Conservation (phyloP, 2,888 invertebrate genomes). For the Perizoma flavofasciatum region DNA sequence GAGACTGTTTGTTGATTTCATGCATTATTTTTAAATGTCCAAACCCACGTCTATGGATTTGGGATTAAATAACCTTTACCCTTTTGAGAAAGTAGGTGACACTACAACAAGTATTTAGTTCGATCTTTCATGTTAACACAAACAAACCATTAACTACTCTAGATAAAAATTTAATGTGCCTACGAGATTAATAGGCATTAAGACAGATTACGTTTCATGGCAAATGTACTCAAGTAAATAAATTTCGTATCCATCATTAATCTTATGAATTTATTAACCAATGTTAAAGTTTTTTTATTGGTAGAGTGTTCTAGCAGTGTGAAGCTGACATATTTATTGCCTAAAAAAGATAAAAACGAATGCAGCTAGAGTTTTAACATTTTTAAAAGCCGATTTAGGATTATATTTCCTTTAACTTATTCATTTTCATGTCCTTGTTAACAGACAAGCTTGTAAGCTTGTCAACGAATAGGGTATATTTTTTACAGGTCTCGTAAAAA, state of each 20-base stretch:
- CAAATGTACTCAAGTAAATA: conserved; percentile 73
- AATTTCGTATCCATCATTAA: conserved; percentile 76
- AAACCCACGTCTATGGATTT: too few relatives aligned
- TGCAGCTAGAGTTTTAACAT: conserved; percentile 60
- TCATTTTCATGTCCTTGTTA: conserved; percentile 51
- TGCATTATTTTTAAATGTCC: too few relatives aligned
- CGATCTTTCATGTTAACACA: conserved; percentile 54
- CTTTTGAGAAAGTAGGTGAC: conserved; percentile 19
- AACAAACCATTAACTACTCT: conserved; percentile 54
- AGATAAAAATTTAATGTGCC: conserved; percentile 59
- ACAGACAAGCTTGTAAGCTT: conserved; percentile 61
- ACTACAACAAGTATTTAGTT: conserved; percentile 23
- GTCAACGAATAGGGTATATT: conserved; percentile 51
- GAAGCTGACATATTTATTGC: conserved; percentile 75
- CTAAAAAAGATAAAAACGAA: conserved; percentile 65
- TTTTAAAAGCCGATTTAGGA: conserved; percentile 60
- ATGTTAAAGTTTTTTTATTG: conserved; percentile 30
- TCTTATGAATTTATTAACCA: conserved; percentile 75
- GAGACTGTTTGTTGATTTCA: too few relatives aligned
- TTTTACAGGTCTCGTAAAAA: conserved; percentile 42
- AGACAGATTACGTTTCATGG: conserved; percentile 73
- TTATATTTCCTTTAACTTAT: conserved; percentile 50
- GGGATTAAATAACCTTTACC: too few relatives aligned
- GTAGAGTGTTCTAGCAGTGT: conserved; percentile 63
- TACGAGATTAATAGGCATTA: conserved; percentile 71